Conservation (phyloP, 2,888 invertebrate species). For the Folsomia manolachei region DNA sequence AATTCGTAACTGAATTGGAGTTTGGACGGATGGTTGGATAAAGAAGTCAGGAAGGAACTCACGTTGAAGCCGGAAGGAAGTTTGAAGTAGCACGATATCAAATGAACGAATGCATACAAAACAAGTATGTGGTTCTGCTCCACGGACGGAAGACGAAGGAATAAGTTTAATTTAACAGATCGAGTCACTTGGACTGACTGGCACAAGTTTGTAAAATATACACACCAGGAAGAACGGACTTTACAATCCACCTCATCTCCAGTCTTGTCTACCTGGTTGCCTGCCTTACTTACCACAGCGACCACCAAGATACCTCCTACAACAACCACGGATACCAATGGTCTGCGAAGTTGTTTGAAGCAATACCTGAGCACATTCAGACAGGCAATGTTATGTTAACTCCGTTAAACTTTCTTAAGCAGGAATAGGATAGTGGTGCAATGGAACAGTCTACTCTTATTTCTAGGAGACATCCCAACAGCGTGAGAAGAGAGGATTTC, state of each 20-base stretch:
- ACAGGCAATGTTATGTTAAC: neutral
- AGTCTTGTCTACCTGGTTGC: neutral
- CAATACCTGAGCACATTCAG: neutral
- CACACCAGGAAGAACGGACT: neutral
- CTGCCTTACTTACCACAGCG: too few relatives aligned
- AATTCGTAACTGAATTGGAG: neutral
- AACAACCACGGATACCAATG: neutral
- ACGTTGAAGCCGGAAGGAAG: conserved; percentile 14
- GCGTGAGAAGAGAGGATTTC: conserved; percentile 28
- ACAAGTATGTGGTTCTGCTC: too few relatives aligned
- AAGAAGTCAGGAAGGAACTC: neutral
- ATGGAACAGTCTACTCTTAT: too few relatives aligned
- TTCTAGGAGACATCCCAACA: too few relatives aligned
- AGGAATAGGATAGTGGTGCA: conserved; percentile 11
- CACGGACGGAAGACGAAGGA: neutral
- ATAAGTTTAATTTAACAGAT: conserved; percentile 14
- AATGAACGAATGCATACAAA: neutral
- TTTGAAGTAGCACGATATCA: neutral
- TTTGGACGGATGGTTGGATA: neutral
- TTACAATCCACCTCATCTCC: neutral
- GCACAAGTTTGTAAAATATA: neutral
- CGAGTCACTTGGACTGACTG: neutral
- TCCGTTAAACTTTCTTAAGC: conserved; percentile 3
- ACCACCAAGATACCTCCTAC: neutral
- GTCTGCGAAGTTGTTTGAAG: too few relatives aligned